Evolutionary conservation across 2,113 vertebrate genomes (phyloP).

Genomic region (Cyprinodon tularosa): DNA sequence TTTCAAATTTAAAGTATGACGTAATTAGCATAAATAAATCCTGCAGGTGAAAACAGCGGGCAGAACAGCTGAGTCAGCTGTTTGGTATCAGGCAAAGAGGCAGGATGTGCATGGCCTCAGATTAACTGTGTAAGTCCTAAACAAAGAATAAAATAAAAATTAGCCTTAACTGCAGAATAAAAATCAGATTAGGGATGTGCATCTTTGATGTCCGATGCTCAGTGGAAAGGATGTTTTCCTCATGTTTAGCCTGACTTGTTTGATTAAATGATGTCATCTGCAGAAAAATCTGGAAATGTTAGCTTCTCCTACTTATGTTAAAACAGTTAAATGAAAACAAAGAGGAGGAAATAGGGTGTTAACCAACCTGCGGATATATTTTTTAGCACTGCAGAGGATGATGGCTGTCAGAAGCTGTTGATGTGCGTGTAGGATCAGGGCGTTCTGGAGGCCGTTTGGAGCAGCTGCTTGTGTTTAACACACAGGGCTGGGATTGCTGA

Average conservation of each 20-base stretch:
- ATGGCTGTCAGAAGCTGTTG: constrained; percentile 14
- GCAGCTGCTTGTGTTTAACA: not conserved
- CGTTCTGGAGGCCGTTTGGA: not conserved
- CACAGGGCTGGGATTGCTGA: constrained; percentile 19
- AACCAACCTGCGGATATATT: not conserved
- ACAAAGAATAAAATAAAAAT: constrained; percentile 3
- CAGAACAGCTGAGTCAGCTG: constrained; percentile 40
- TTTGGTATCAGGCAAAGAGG: constrained; percentile 4
- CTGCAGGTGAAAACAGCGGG: constrained; percentile 1
- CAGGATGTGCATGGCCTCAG: not conserved
- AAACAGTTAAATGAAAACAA: not conserved
- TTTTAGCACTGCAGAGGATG: not conserved
- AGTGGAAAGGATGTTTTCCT: too few relatives aligned
- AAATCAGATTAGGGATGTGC: not conserved
- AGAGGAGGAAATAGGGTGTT: not conserved
- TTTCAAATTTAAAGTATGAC: not conserved
- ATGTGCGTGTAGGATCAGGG: constrained; percentile 12
- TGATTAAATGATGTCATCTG: not conserved
- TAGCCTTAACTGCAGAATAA: not conserved
- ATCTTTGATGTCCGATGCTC: too few relatives aligned
- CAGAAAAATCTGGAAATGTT: not conserved
- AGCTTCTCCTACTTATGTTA: not conserved
- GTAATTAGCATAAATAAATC: not conserved
- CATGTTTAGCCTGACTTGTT: not conserved
- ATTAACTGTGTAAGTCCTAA: constrained; percentile 20